Conservation (phyloP, 2,113 vertebrate species). For the Psittacus erithacus region DNA sequence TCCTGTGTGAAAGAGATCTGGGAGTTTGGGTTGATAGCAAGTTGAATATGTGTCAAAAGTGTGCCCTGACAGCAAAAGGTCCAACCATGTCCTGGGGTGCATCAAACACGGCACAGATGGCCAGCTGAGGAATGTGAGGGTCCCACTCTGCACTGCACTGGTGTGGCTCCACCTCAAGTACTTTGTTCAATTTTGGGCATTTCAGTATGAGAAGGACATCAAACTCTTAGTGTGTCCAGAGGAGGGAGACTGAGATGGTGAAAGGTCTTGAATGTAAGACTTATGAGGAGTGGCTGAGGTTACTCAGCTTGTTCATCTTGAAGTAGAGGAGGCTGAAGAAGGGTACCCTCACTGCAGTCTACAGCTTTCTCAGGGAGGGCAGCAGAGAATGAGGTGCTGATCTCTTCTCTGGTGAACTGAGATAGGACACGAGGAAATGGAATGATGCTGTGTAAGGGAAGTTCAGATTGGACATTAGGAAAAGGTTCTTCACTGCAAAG, state of each 20-base stretch:
- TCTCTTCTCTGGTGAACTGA: not conserved
- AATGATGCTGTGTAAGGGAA: not conserved
- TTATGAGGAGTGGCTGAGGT: fast-evolving
- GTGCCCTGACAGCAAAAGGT: not conserved
- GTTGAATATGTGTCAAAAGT: not conserved
- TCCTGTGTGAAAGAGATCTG: not conserved
- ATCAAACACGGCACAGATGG: not conserved
- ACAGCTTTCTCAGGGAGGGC: fast-evolving
- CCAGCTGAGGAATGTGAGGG: not conserved
- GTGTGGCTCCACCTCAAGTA: not conserved
- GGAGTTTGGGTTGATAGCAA: not conserved
- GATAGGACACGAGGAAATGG: not conserved
- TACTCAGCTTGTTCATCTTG: not conserved
- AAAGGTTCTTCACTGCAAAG: not conserved
- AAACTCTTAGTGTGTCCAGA: not conserved
- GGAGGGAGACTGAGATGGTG: not conserved
- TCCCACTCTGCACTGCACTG: not conserved
- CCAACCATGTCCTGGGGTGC: not conserved
- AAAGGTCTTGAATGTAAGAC: not conserved
- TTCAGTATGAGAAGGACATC: not conserved
- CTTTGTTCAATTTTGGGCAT: not conserved
- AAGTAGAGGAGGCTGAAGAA: not conserved
- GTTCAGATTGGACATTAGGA: not conserved
- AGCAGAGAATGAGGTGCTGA: not conserved
- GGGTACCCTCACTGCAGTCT: fast-evolving